These are phyloP conservation scores for Heliconius hortense DNA, from an alignment of 2,888 invertebrate genomes.

Conservation along the genomic window DNA sequence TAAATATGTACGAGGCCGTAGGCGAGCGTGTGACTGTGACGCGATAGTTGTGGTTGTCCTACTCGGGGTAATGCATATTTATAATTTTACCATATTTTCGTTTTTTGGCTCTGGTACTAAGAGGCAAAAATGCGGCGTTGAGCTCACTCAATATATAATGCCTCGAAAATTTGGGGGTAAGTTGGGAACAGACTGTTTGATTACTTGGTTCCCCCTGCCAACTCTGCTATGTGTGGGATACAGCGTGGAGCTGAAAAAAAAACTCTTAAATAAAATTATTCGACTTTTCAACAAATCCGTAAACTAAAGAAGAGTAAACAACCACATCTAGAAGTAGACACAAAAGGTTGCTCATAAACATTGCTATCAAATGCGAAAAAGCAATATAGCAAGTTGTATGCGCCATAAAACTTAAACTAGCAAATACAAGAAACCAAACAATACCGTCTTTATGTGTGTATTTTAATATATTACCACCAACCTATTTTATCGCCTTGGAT, in stretches of 20 bases:
- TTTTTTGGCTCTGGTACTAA: no score
- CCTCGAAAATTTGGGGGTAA: no score
- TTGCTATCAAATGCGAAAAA: slow-evolving; percentile 14
- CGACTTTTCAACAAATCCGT: not conserved
- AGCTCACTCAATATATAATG: no score
- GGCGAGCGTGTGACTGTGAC: no score
- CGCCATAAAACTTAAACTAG: slow-evolving; percentile 16
- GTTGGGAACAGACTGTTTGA: no score
- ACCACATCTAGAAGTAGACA: not conserved
- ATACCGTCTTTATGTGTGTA: not conserved
- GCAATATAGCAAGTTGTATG: slow-evolving; percentile 16
- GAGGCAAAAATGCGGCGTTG: no score
- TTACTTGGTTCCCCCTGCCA: no score
- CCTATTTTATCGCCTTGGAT: not conserved
- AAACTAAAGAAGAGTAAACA: not conserved
- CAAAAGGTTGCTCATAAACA: not conserved
- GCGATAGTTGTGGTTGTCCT: no score
- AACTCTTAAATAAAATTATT: not conserved
- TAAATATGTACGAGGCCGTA: no score
- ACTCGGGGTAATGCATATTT: no score
- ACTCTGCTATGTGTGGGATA: no score
- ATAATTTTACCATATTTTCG: no score
- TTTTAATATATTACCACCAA: not conserved
- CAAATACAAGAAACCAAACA: slow-evolving; percentile 7
- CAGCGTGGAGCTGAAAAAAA: not conserved